phyloP scores from a whole-genome alignment of 2,888 invertebrate species.

The Melitaea athalia region DNA sequence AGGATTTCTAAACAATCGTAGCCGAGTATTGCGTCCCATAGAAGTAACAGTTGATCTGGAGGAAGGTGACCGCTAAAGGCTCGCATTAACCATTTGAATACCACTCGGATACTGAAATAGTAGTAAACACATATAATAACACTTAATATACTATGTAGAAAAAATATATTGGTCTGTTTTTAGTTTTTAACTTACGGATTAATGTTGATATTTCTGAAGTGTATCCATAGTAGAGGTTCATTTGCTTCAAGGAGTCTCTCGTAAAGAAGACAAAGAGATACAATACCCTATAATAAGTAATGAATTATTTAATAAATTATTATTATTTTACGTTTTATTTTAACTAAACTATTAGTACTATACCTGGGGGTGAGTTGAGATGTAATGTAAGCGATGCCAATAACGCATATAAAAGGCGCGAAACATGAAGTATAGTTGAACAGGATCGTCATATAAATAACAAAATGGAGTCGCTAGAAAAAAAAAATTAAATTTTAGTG shows the following conservation, averaged over 20 bases:
- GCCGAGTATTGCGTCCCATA: constrained; percentile 96
- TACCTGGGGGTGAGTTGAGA: constrained; percentile 94
- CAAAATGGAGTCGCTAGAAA: constrained; percentile 95
- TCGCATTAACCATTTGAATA: constrained; percentile 98
- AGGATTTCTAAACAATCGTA: constrained; percentile 96
- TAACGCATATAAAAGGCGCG: constrained; percentile 95
- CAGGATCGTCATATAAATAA: constrained; percentile 94
- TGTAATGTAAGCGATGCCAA: constrained; percentile 95
- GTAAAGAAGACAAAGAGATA: constrained; percentile 93
- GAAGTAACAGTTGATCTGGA: constrained; percentile 93
- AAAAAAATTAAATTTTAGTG: background rate
- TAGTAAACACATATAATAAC: background rate
- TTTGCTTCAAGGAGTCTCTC: constrained; percentile 94
- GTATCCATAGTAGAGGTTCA: constrained; percentile 95
- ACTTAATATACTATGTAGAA: background rate
- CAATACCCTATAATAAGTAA: constrained; percentile 86
- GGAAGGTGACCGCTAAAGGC: constrained; percentile 97
- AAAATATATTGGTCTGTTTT: background rate
- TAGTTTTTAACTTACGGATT: constrained; percentile 90
- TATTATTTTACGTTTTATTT: background rate
- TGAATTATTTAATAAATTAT: background rate
- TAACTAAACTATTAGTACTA: background rate
- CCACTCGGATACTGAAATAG: constrained; percentile 88
- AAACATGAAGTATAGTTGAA: constrained; percentile 93
- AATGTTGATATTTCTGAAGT: constrained; percentile 92